These are phyloP conservation scores for Alouatta palliata DNA, from an alignment of 2,113 vertebrate species.

Conservation along the genomic window DNA sequence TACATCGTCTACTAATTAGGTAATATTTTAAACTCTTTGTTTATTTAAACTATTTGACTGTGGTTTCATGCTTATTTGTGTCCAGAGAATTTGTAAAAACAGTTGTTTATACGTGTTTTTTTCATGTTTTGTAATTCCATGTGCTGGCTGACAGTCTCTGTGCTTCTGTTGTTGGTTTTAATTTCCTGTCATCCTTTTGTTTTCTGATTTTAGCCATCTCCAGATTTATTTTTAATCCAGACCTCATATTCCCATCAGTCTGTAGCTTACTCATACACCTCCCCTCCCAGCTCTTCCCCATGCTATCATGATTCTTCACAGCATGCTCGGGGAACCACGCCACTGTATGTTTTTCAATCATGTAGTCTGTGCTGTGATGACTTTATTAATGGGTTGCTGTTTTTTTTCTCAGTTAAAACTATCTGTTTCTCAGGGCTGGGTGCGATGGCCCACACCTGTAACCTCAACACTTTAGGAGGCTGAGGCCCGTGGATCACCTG, in stretches of 20 bases:
- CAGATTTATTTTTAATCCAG: conserved; percentile 82
- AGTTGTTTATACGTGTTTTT: neutral
- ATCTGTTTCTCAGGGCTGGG: neutral
- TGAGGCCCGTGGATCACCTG: too few species aligned
- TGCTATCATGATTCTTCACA: conserved; percentile 69
- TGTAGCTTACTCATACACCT: conserved; percentile 76
- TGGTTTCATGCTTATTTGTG: neutral
- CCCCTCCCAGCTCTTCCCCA: conserved; percentile 61
- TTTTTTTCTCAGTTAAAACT: neutral
- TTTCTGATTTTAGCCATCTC: conserved; percentile 74
- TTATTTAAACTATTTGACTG: too few species aligned
- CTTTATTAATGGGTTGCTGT: too few species aligned
- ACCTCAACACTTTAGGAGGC: too few species aligned
- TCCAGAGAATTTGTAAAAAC: neutral
- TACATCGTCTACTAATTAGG: neutral
- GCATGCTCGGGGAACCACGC: conserved; percentile 73
- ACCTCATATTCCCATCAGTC: conserved; percentile 81
- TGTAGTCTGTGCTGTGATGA: rapidly evolving
- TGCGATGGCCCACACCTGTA: too few species aligned
- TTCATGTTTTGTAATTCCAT: neutral
- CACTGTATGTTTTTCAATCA: rapidly evolving
- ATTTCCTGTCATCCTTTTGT: neutral
- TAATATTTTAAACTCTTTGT: neutral
- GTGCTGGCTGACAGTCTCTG: neutral
- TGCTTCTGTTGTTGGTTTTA: neutral